Base-by-base conservation (phyloP, 2,888 invertebrate genomes). In the Orthonevra nobilis region DNA sequence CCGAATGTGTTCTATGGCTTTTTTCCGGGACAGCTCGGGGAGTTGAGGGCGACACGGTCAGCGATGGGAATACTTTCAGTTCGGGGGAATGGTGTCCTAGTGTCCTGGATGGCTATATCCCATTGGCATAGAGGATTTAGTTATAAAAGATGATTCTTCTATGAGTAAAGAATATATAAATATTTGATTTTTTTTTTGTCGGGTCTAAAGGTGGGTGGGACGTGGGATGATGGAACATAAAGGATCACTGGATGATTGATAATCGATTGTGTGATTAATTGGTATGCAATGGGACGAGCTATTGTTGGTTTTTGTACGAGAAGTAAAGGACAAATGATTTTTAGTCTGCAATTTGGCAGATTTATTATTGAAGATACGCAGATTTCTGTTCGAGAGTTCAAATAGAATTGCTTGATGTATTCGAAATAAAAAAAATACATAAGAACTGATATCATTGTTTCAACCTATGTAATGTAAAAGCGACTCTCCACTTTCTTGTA, bases 241-340 rank as follows among this genome's bases (percentile, higher is more conserved):
- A 4, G 5, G 3, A 23, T 74, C 60, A 64, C 72, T 58, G 72
- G 64, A 72, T 77, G 77, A 77, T 77, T 77, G 77, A 77, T 72
- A 77, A 77, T 77, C 77, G 72, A 77, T 77, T 72, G 64, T 23
- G 56, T 72, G 77, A 77, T 77, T 64, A 77, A 77, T 77, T 72
- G 60, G 64, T 77, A 72, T 77, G 77, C 72, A 77, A 28, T 54
- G 46, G 52, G 52, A 58, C 64, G 77, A 72, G 72, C 72, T 60
- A 66, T 64, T 34, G 20, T 2, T 20, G 48, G 19, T 6, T 19
- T 28, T 48, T 60, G 46, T 50, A 52, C 17, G 12, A 17, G 23
- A 20, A 61, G 26, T 19, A 19, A 14, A 52, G 58, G 73, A 73
- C 66, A 60, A 60, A n/a, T n/a, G n/a, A n/a, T n/a, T n/a, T n/a